Base-by-base conservation (phyloP, 2,797 vertebrate genomes). In the Buphagus erythrorhynchus region DNA sequence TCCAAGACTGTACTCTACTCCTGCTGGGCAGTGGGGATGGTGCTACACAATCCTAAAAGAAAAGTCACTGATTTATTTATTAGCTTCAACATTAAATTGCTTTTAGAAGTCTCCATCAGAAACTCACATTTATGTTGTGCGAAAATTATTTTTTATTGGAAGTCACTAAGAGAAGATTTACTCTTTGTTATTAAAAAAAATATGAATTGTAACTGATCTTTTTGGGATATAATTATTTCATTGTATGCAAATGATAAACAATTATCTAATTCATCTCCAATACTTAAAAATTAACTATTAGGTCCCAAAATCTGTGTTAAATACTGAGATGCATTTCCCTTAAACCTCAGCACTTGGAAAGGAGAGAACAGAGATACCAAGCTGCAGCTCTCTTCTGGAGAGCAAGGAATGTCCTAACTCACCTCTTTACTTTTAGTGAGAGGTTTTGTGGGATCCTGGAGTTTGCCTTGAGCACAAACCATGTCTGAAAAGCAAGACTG, bases 21-120 rank as follows among this genome's bases (percentile, higher is more conserved):
- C 85, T 95, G 71, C 91, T 97, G 80, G 95, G 97, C 11, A 69
- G 7, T 13, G 90, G 72, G 93, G 96, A 95, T 48, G 75, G 40
- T n/a, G 62, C 54, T 54, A 38, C 31, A 77, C 17, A 94, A 49
- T 67, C 95, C 98, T 98, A 78, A 89, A 97, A 91, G 20, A 92
- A 75, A 90, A 90, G 46, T 31, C 42, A 82, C 16, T 25, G 10
- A 51, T 31, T 82, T 40, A 94, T 28, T 82, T 25, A 89, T 52
- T 49, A 79, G 18, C 29, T 80, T 82, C n/a, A 18, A 66, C 40
- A 65, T 58, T 4, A 58, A 69, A 74, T n/a, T 31, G 11, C 11
- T 87, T 89, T 54, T 9, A 54, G 36, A 88, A 65, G n/a, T 36
- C 40, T 71, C 59, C 13, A 67, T 61, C 35, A 40, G 22, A 90